phyloP scores from a whole-genome alignment of 1,140 invertebrate genomes.

The fruit fly (Drosophila melanogaster) region DNA sequence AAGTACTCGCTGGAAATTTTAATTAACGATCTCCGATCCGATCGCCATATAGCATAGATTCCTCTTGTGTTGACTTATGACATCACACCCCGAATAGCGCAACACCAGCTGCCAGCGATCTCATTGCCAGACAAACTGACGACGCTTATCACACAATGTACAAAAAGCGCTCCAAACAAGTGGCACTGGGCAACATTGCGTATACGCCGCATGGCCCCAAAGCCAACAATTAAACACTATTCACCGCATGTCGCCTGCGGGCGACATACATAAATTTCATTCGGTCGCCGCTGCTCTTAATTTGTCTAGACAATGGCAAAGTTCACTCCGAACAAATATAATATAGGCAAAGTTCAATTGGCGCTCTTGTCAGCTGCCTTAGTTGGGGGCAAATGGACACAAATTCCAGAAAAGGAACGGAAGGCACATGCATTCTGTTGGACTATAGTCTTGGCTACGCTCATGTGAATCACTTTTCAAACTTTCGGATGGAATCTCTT shows the following conservation, averaged over 20 bases:
- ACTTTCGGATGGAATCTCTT: constrained; percentile 62
- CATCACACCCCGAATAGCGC: constrained; percentile 59
- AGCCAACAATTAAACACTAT: constrained; percentile 60
- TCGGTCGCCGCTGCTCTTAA: constrained; percentile 64
- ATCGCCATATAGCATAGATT: constrained; percentile 50
- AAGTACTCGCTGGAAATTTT: constrained; percentile 80
- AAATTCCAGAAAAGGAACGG: constrained; percentile 9
- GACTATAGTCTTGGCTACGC: constrained; percentile 30
- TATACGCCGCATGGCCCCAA: constrained; percentile 66
- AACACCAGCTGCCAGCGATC: constrained; percentile 43
- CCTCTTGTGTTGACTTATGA: constrained; percentile 73
- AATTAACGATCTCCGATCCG: constrained; percentile 74
- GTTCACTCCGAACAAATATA: constrained; percentile 58
- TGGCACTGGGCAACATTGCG: constrained; percentile 47
- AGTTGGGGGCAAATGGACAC: constrained; percentile 33
- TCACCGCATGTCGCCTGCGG: constrained; percentile 25
- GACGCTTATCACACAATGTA: constrained; percentile 55
- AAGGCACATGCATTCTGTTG: constrained; percentile 39
- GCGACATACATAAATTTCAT: constrained; percentile 55
- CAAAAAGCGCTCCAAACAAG: background rate
- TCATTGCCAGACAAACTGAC: constrained; percentile 70
- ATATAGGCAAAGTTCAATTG: constrained; percentile 73
- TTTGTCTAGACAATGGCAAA: constrained; percentile 82
- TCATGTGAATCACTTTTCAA: constrained; percentile 50
- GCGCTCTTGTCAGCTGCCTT: constrained; percentile 59